Base-by-base conservation (phyloP, 2,113 vertebrate genomes). In the Pseudorasbora parva region DNA sequence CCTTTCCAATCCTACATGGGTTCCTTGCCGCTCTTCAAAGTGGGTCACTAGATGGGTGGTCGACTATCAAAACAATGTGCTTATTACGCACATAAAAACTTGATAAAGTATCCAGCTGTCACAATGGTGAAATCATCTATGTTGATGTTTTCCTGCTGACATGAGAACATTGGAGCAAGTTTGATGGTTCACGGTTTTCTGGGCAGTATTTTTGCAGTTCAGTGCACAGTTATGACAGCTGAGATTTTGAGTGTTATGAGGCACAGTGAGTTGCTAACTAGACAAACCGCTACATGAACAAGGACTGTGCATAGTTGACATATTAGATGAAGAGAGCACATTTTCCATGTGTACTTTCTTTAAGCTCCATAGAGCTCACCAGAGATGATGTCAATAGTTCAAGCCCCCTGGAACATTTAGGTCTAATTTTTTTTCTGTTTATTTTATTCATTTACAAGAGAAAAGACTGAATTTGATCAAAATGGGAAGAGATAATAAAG, bases 31-130 rank as follows among this genome's bases (percentile, higher is more conserved):
- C 8, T 37, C 1, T 17, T 77, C 84, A 86, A 90, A 89, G 71
- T 91, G 87, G 92, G 91, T 89, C 88, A 89, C 64, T 43, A 41
- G 72, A 83, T 82, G 54, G 87, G 89, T 89, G 87, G n/a, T n/a
- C n/a, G n/a, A 92, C 91, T 90, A 89, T 89, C 90, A 82, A 83
- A 91, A 75, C 37, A 88, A 19, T 80, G 21, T 81, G 83, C 81
- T 86, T 82, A 91, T 92, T 88, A 88, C 81, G 78, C 62, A 88
- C 85, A 86, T 88, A 68, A 87, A 86, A 88, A 86, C 71, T 87
- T 89, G 33, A 87, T 79, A 47, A 62, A 41, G 56, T 85, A 87
- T 43, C 68, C 14, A 2, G 49, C 25, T 82, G 74, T 84, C 1
- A 8, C 51, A n/a, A 47, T 25, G 21, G 15, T 56, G 45, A 85